phyloP scores from a whole-genome alignment of 1,140 invertebrate genomes.

The Chelonus insularis region DNA sequence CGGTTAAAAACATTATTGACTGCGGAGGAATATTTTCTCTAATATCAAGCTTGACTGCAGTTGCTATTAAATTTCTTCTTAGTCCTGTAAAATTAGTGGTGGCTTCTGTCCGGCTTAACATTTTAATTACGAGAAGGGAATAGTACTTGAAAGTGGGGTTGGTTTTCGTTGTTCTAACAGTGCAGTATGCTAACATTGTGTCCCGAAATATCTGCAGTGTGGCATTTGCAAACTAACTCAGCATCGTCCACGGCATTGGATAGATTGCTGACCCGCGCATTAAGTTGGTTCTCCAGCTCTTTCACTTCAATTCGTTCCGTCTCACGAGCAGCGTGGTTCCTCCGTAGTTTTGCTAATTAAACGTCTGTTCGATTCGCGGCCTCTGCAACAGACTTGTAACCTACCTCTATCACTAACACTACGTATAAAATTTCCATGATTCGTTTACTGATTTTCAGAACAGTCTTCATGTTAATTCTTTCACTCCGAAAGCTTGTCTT shows the following conservation, averaged over 20 bases:
- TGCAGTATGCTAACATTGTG: conserved; percentile 22
- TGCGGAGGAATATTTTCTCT: too few relatives aligned
- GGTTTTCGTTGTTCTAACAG: neutral
- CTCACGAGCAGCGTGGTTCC: conserved; percentile 11
- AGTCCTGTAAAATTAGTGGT: conserved; percentile 14
- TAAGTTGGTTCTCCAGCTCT: conserved; percentile 29
- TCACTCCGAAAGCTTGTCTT: too few relatives aligned
- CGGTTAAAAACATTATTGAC: too few relatives aligned
- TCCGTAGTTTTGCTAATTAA: conserved; percentile 34
- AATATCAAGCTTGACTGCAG: neutral
- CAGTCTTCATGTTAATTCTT: neutral
- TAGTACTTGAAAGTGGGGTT: conserved; percentile 9
- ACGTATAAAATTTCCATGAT: too few relatives aligned
- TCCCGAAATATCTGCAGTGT: conserved; percentile 19
- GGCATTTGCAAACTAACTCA: conserved; percentile 24
- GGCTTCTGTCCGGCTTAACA: conserved; percentile 30
- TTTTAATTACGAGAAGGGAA: conserved; percentile 30
- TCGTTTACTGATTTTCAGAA: too few relatives aligned
- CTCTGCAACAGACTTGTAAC: conserved; percentile 3
- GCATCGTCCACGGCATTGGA: conserved; percentile 17
- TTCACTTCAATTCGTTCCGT: conserved; percentile 20
- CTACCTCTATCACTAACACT: too few relatives aligned
- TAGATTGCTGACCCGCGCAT: conserved; percentile 35
- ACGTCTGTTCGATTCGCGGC: conserved; percentile 24
- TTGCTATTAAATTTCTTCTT: neutral